These are phyloP conservation scores for Luffia ferchaultella DNA, from an alignment of 2,888 invertebrate species.

Conservation along the genomic window DNA sequence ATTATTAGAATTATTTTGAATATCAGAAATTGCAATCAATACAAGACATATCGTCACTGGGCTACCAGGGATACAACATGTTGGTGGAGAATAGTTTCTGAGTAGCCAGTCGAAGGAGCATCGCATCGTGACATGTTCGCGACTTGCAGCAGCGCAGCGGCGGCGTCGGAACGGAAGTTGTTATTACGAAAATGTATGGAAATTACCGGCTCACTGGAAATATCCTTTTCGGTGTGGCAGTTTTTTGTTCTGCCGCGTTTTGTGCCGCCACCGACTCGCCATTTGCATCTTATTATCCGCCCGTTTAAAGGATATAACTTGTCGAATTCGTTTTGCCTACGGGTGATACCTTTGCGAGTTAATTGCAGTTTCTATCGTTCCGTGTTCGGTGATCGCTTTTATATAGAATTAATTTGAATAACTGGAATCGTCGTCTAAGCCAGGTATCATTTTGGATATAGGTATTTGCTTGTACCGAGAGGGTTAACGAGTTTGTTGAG, in stretches of 20 bases:
- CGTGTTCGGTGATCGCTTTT: background rate
- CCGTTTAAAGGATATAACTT: slow-evolving; percentile 45
- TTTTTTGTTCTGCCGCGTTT: slow-evolving; percentile 31
- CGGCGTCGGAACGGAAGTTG: slow-evolving; percentile 43
- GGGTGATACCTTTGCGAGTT: background rate
- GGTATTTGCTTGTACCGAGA: too few species aligned
- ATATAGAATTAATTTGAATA: background rate
- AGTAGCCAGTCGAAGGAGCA: background rate
- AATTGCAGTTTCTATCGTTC: background rate
- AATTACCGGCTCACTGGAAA: slow-evolving; percentile 44
- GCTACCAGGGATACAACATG: too few species aligned
- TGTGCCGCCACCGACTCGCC: slow-evolving; percentile 35
- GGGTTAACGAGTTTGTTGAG: background rate
- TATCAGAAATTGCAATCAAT: too few species aligned
- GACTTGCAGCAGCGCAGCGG: slow-evolving; percentile 19
- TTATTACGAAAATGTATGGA: slow-evolving; percentile 59
- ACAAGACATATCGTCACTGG: too few species aligned
- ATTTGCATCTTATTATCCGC: slow-evolving; percentile 58
- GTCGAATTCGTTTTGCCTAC: slow-evolving; percentile 45
- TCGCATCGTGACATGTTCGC: slow-evolving; percentile 36
- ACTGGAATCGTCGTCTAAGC: background rate
- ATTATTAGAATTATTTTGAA: too few species aligned
- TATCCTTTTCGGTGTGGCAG: slow-evolving; percentile 34
- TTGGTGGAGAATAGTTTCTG: too few species aligned
- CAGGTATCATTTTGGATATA: background rate